Conservation (phyloP, 1,140 invertebrate genomes). For the Manduca sexta region DNA sequence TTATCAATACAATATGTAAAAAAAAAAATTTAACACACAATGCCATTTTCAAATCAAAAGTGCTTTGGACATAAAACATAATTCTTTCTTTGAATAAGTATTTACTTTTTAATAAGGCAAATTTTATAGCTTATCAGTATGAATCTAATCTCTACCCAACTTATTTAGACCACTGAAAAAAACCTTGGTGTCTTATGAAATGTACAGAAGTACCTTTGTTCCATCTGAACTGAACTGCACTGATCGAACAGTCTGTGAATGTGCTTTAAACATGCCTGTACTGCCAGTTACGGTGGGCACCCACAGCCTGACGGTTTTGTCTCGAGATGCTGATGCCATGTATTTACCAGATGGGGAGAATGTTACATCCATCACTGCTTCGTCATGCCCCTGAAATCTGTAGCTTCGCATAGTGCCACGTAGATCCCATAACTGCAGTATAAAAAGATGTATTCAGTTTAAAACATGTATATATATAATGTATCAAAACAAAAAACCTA, state of each 20-base stretch:
- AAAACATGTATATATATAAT: neutral
- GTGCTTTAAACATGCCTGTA: constrained; percentile 81
- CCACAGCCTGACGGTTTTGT: constrained; percentile 90
- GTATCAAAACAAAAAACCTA: neutral
- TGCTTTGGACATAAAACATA: too few relatives aligned
- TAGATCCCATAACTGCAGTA: constrained; percentile 82
- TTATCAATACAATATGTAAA: too few relatives aligned
- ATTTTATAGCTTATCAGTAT: too few relatives aligned
- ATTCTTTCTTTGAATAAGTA: too few relatives aligned
- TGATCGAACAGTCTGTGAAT: constrained; percentile 84
- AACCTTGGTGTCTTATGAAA: too few relatives aligned
- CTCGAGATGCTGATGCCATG: constrained; percentile 87
- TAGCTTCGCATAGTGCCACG: constrained; percentile 76
- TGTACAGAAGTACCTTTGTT: constrained; percentile 76
- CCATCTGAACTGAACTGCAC: constrained; percentile 89
- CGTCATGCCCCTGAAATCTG: constrained; percentile 78
- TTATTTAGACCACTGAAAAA: too few relatives aligned
- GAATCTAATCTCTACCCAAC: too few relatives aligned
- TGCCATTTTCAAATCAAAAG: too few relatives aligned
- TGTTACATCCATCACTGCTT: constrained; percentile 77
- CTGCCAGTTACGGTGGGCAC: constrained; percentile 86
- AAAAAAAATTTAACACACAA: too few relatives aligned
- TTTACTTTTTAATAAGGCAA: too few relatives aligned
- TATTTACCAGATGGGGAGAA: constrained; percentile 88
- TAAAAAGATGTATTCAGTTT: neutral